Base-by-base conservation (phyloP, 2,797 vertebrate genomes). In the Siniperca obscura region DNA sequence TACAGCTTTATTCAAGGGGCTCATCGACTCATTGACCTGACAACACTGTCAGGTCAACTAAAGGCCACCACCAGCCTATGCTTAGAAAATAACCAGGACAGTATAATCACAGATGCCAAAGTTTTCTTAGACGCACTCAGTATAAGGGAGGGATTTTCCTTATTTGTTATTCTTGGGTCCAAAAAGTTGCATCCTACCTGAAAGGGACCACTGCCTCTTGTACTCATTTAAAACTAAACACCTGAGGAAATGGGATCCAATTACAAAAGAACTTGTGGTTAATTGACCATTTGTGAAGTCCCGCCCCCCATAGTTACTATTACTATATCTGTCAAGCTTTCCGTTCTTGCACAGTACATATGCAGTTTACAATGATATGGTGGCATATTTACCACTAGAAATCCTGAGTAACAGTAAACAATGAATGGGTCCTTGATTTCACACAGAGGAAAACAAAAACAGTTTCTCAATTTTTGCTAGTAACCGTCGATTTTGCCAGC, bases 11-110 rank as follows among this genome's bases (percentile, higher is more conserved):
- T 92, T 92, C 90, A 93, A 87, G 77, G 72, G 78, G 72, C 72
- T 86, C 84, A 85, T 89, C 72, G 13, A 78, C 85, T 89, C 30
- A 30, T 30, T 30, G 30, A 30, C 30, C 85, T 86, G 77, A 91
- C 90, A 90, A 76, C 70, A 85, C 71, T 67, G 80, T 84, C 86
- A 90, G 94, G 93, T 94, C 94, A 94, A 89, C 87, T 72, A 52
- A 89, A 91, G 94, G 92, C 84, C 93, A 91, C 81, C 78, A 86
- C 82, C 60, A 69, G 84, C 74, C 59, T 48, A 6, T 56, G 36
- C 78, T 76, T 73, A 53, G 68, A 84, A 78, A 90, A 89, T 86
- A 91, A 72, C 70, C 53, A 27, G 60, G 71, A 83, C 34, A 48
- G 50, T 76, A 48, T 38, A 83, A 80, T 42, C 77, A 66, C 82